phyloP scores from a whole-genome alignment of 2,113 vertebrate species.

The Pseudorhombus dupliciocellatus region DNA sequence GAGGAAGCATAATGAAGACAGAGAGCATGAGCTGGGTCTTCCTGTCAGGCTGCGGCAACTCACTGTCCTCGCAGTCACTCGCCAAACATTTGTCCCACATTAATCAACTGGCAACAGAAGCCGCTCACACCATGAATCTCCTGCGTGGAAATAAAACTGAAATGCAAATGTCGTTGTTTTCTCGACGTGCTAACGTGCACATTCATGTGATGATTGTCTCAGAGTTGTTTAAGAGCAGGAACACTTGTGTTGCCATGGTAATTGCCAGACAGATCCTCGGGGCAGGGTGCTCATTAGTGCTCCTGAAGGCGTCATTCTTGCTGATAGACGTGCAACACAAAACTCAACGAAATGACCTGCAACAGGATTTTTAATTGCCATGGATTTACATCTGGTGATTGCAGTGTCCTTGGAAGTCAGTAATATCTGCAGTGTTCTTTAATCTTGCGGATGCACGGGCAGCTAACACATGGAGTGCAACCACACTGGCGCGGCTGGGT shows the following conservation, averaged over 20 bases:
- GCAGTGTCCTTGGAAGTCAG: background rate
- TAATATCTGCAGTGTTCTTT: background rate
- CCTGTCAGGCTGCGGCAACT: background rate
- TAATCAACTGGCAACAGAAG: background rate
- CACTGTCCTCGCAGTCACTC: background rate
- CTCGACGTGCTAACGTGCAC: background rate
- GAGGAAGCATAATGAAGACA: background rate
- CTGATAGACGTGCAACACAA: background rate
- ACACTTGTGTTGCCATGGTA: constrained; percentile 15
- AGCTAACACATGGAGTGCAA: constrained; percentile 8
- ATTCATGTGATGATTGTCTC: background rate
- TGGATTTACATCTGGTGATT: background rate
- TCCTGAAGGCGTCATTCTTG: background rate
- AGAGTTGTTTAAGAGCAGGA: background rate
- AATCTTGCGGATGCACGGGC: too few relatives aligned
- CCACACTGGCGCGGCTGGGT: constrained; percentile 17
- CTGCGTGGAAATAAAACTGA: background rate
- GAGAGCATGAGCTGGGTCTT: background rate
- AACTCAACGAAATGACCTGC: background rate
- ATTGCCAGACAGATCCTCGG: background rate
- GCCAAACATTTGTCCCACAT: background rate
- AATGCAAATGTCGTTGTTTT: background rate
- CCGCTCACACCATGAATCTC: background rate
- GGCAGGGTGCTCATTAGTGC: constrained; percentile 1
- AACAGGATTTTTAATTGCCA: background rate